Conservation (phyloP, 2,113 vertebrate species). For the Nestor notabilis region DNA sequence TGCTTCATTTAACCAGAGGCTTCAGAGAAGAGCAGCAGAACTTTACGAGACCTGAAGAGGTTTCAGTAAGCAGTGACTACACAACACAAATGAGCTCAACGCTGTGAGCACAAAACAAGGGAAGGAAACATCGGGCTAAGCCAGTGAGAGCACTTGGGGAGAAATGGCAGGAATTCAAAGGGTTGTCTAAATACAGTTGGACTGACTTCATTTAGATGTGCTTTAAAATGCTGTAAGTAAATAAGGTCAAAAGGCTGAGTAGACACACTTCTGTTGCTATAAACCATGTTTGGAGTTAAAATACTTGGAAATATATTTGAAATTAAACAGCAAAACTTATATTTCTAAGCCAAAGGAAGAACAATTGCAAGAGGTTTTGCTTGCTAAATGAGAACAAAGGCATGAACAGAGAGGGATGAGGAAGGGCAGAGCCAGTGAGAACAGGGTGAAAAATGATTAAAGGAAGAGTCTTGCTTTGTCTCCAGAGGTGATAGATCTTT, state of each 20-base stretch:
- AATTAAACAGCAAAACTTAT: neutral
- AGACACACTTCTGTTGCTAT: neutral
- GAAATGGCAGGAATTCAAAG: conserved; percentile 12
- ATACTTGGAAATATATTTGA: neutral
- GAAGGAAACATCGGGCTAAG: neutral
- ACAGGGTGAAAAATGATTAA: neutral
- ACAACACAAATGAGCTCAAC: neutral
- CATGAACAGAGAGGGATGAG: neutral
- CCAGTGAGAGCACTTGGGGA: neutral
- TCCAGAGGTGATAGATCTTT: neutral
- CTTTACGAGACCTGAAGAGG: neutral
- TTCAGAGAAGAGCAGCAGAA: neutral
- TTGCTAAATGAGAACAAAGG: neutral
- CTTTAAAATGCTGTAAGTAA: conserved; percentile 9
- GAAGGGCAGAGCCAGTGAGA: neutral
- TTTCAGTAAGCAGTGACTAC: neutral
- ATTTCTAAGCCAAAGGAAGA: neutral
- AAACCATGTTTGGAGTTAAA: neutral
- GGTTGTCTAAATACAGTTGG: neutral
- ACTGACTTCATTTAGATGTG: neutral
- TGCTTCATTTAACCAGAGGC: neutral
- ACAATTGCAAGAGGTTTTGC: neutral
- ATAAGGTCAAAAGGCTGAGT: conserved; percentile 14
- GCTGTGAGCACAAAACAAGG: neutral
- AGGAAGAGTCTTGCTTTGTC: neutral